phyloP scores from a whole-genome alignment of 2,797 vertebrate species.

The Thunnus albacares region DNA sequence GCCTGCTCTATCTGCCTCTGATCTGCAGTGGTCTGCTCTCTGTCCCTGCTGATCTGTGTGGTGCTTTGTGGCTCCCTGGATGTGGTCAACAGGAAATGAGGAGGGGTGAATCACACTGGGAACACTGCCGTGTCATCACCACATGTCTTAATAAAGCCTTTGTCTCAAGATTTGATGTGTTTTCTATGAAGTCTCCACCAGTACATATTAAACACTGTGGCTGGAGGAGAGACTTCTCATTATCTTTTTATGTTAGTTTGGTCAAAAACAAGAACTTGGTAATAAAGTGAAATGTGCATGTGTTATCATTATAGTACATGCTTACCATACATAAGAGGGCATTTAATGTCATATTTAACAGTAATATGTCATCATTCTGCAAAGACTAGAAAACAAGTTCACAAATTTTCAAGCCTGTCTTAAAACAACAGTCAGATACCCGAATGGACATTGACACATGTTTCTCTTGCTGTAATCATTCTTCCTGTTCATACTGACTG shows the following conservation, averaged over 20 bases:
- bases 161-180: conserved; percentile 45
- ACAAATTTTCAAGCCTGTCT: too few relatives aligned
- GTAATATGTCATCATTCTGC: neutral
- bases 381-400: neutral
- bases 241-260: neutral
- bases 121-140: conserved; percentile 41
- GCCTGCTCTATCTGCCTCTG: conserved; percentile 35
- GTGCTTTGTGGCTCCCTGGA: conserved; percentile 39
- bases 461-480: too few relatives aligned
- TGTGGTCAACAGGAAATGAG: conserved; percentile 78
- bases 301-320: neutral
- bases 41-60: conserved; percentile 24
- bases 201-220: conserved; percentile 4
- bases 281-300: neutral
- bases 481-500: too few relatives aligned
- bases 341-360: too few relatives aligned
- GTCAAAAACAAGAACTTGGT: neutral
- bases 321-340: neutral
- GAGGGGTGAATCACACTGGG: conserved; percentile 69
- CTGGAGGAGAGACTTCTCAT: neutral
- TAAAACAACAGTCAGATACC: too few relatives aligned
- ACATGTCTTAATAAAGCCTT: conserved; percentile 49
- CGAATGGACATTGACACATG: too few relatives aligned
- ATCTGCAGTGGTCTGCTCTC: conserved; percentile 33
- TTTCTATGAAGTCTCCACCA: conserved; percentile 36